phyloP scores from a whole-genome alignment of 1,140 invertebrate genomes.

The Papilio machaon region DNA sequence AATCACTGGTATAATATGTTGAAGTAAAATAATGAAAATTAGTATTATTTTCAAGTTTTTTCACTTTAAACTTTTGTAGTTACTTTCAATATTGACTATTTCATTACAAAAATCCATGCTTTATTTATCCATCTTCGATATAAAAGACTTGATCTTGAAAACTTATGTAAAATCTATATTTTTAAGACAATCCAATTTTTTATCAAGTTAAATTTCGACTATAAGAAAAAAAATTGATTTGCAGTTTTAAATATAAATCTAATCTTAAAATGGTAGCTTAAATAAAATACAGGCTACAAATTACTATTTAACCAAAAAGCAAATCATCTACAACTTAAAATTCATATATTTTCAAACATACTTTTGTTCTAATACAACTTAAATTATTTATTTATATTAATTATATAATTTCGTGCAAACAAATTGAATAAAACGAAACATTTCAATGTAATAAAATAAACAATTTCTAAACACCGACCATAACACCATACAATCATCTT shows the following conservation, averaged over 20 bases:
- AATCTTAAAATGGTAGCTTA: slow-evolving; percentile 1
- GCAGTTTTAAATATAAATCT: slow-evolving; percentile 24
- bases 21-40: too few relatives aligned
- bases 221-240: too few relatives aligned
- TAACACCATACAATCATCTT: slow-evolving; percentile 15
- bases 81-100: too few relatives aligned
- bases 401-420: slow-evolving; percentile 14
- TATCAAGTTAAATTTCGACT: too few relatives aligned
- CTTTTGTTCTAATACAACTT: background rate
- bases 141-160: too few relatives aligned
- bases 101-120: too few relatives aligned
- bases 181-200: too few relatives aligned
- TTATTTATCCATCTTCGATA: too few relatives aligned
- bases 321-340: background rate
- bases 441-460: background rate
- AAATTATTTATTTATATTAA: background rate
- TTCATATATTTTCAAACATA: background rate
- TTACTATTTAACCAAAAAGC: background rate
- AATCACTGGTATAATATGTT: too few relatives aligned
- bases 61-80: too few relatives aligned
- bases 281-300: background rate
- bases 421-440: background rate
- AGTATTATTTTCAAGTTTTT: too few relatives aligned
- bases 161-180: too few relatives aligned
- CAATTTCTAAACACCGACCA: slow-evolving; percentile 26